Conservation (phyloP, 2,113 vertebrate genomes). For the Leiothrix lutea region DNA sequence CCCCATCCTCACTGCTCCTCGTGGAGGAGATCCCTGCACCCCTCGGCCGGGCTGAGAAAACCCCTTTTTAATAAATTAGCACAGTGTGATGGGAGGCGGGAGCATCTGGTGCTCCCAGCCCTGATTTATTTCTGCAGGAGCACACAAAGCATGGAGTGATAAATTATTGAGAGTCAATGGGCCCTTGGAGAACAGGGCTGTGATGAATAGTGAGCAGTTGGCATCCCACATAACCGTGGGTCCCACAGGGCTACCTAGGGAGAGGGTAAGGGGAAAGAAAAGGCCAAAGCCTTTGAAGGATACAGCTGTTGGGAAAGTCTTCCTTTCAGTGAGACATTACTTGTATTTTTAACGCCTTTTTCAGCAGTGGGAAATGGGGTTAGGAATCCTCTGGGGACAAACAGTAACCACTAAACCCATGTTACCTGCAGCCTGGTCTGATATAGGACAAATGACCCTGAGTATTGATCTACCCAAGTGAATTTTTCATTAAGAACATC, state of each 20-base stretch:
- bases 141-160: conserved; percentile 37
- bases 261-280: conserved; percentile 30
- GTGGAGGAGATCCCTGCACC: conserved; percentile 34
- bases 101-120: conserved; percentile 56
- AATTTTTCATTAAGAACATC: not conserved
- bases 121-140: conserved; percentile 67
- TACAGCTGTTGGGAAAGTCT: conserved; percentile 54
- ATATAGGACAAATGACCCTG: not conserved
- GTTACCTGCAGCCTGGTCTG: not conserved
- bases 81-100: not conserved
- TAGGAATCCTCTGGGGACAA: conserved; percentile 31
- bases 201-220: conserved; percentile 59
- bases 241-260: conserved; percentile 39
- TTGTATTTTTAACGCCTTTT: conserved; percentile 61
- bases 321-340: conserved; percentile 13
- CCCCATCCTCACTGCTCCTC: not conserved
- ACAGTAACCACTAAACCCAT: not conserved
- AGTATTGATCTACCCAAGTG: conserved; percentile 19
- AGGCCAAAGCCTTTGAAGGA: conserved; percentile 42
- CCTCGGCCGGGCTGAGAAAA: conserved; percentile 29
- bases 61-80: conserved; percentile 60
- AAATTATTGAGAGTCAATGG: conserved; percentile 63
- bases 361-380: conserved; percentile 9
- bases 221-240: conserved; percentile 19
- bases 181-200: not conserved